Base-by-base conservation (phyloP, 2,888 invertebrate species). In the Cylindroiulus punctatus region DNA sequence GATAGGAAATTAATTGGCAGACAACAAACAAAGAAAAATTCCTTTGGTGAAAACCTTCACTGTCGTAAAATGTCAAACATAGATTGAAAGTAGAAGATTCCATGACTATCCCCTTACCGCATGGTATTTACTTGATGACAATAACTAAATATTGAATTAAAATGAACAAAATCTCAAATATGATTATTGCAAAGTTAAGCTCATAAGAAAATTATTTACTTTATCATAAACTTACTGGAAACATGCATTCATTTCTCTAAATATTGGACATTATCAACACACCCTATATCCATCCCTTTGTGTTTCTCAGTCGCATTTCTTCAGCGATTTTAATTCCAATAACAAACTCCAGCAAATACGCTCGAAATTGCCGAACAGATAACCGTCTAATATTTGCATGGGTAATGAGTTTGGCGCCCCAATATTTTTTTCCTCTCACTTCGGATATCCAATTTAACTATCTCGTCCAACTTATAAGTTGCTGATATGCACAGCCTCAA, bases 401-500 rank as follows among this genome's bases (percentile, higher is more conserved):
- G 26, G 30, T 76, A 76, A 76, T 76, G 76, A 76, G 76, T 76
- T 76, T 76, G 26, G 76, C 26, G 26, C 44, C 14, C 14, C 76
- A 30, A 30, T 26, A 26, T 65, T 12, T 12, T 30, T 76, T 76
- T 76, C 30, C 14, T 30, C 76, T 30, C 26, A 14, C 26, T 76
- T 3, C 26, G 30, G 76, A 76, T 76, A 76, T 76, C 30, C 76
- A 30, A 76, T 76, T 76, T 76, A 76, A 76, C 76, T 30, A 76
- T 10, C 30, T 76, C 76, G 30, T 30, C 76, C 30, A 76, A 76
- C 26, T 30, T 76, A 30, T 30, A 30, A 76, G 76, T 26, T 30
- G 76, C 76, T 76, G 30, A 76, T 76, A 30, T 76, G 30, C 76
- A 76, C 30, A 76, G 76, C 76, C 30, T 76, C 76, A 76, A 76